phyloP scores from a whole-genome alignment of 2,888 invertebrate genomes.

The Rotaria socialis region DNA sequence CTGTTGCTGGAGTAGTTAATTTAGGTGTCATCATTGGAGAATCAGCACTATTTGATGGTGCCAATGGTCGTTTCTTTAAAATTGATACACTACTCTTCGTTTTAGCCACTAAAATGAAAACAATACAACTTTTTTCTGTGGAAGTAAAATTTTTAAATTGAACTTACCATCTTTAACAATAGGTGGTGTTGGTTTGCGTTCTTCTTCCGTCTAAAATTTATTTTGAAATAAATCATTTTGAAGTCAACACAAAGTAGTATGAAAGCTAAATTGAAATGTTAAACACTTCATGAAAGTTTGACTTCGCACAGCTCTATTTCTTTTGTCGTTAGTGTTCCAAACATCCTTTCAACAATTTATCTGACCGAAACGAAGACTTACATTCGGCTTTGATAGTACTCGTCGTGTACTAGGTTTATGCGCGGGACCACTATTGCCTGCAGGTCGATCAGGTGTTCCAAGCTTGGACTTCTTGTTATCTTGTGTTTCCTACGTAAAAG shows the following conservation, averaged over 20 bases:
- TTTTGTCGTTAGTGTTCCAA: no score
- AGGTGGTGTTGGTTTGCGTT: neutral
- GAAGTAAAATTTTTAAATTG: neutral
- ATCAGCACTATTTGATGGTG: neutral
- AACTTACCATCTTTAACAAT: neutral
- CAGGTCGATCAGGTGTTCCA: neutral
- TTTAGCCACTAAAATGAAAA: neutral
- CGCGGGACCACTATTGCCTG: neutral
- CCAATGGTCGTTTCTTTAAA: neutral
- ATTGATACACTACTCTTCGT: neutral
- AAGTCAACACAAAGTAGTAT: no score
- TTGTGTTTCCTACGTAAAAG: conserved; percentile 3
- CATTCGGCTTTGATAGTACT: neutral
- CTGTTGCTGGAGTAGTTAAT: neutral
- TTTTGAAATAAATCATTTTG: no score
- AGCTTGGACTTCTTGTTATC: neutral
- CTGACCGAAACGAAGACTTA: neutral
- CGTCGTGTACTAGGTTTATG: neutral
- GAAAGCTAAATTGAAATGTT: no score
- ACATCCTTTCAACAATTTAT: no score
- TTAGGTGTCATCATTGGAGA: neutral
- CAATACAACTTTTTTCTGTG: neutral
- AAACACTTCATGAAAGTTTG: no score
- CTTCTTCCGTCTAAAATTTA: neutral
- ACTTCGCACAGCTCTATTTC: no score